phyloP scores from a whole-genome alignment of 2,113 vertebrate genomes.

The Nematolebias whitei region DNA sequence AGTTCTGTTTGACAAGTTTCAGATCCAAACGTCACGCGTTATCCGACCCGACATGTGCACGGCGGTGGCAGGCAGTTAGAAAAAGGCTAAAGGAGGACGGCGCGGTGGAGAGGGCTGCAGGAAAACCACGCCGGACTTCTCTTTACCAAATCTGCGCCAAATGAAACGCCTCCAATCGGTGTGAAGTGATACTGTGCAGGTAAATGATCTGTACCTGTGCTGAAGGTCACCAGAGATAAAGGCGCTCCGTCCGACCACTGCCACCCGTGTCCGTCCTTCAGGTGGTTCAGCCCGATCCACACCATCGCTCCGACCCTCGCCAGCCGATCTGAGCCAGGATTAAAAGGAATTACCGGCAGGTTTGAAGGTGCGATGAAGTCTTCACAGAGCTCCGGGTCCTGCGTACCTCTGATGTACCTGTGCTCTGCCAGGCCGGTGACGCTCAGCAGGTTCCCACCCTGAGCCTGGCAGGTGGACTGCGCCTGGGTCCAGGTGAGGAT shows the following conservation, averaged over 20 bases:
- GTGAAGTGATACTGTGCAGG: too few relatives aligned
- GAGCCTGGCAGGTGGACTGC: slow-evolving; percentile 84
- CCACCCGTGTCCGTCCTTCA: slow-evolving; percentile 86
- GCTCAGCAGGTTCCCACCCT: slow-evolving; percentile 89
- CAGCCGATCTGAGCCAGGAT: slow-evolving; percentile 81
- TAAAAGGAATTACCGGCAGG: too few relatives aligned
- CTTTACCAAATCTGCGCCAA: too few relatives aligned
- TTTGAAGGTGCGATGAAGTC: not conserved
- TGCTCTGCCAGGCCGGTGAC: slow-evolving; percentile 83
- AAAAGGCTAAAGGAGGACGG: too few relatives aligned
- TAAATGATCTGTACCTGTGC: slow-evolving; percentile 76
- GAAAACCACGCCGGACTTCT: too few relatives aligned
- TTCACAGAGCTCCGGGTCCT: slow-evolving; percentile 23
- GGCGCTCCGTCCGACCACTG: slow-evolving; percentile 91
- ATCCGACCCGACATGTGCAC: too few relatives aligned
- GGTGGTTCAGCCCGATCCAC: slow-evolving; percentile 90
- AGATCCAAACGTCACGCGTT: too few relatives aligned
- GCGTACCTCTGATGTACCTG: slow-evolving; percentile 84
- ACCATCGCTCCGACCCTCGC: slow-evolving; percentile 75
- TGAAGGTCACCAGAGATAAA: slow-evolving; percentile 85
- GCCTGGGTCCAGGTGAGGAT: slow-evolving; percentile 90
- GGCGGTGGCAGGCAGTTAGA: too few relatives aligned
- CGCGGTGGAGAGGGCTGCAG: too few relatives aligned
- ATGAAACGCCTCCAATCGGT: too few relatives aligned
- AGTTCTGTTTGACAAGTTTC: too few relatives aligned